Evolutionary conservation across 2,797 vertebrate genomes (phyloP).

Genomic region (Cyclopterus lumpus): DNA sequence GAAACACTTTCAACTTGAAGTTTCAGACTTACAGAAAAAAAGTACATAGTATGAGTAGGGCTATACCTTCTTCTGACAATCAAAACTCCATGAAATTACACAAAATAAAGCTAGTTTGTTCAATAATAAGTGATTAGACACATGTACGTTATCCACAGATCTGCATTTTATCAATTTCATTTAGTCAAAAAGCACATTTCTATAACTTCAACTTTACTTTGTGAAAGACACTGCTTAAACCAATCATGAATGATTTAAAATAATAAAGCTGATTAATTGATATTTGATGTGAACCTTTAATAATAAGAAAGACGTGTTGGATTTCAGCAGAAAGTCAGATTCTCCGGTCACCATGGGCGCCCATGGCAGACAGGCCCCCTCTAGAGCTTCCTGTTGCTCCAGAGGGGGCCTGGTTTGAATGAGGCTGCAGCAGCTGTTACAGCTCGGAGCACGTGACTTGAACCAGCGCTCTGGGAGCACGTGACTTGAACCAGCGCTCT

Average conservation of each 20-base stretch:
- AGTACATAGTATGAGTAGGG: neutral
- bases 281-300: neutral
- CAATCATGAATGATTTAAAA: neutral
- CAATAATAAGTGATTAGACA: neutral
- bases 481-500: too few relatives aligned
- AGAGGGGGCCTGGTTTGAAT: constrained; percentile 83
- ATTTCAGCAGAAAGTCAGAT: too few relatives aligned
- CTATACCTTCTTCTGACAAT: neutral
- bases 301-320: neutral
- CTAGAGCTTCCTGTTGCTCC: constrained; percentile 95
- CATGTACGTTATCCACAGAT: too few relatives aligned
- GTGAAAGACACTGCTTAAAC: neutral
- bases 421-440: constrained; percentile 27
- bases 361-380: constrained; percentile 56
- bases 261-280: too few relatives aligned
- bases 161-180: too few relatives aligned
- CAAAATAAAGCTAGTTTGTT: neutral
- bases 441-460: neutral
- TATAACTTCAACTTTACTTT: too few relatives aligned
- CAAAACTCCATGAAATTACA: neutral
- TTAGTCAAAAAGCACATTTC: too few relatives aligned
- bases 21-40: neutral
- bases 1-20: neutral
- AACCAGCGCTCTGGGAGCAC: too few relatives aligned
- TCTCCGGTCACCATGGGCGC: too few relatives aligned